phyloP scores from a whole-genome alignment of 2,113 vertebrate genomes.

The Cricetomys ansorgei region DNA sequence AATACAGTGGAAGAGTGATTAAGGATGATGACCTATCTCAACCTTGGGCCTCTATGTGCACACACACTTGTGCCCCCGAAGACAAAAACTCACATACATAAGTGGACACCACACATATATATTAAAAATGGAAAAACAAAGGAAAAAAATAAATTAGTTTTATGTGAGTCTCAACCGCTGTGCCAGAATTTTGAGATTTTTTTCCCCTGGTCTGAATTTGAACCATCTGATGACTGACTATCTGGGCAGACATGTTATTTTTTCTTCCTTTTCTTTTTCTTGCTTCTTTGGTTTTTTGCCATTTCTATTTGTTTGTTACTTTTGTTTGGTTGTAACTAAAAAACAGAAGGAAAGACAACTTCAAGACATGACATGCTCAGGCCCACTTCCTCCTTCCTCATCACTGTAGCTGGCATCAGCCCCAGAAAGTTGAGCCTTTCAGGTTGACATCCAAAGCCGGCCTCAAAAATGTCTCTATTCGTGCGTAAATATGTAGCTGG shows the following conservation, averaged over 20 bases:
- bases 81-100: neutral
- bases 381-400: neutral
- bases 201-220: neutral
- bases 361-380: neutral
- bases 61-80: neutral
- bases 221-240: neutral
- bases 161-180: neutral
- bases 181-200: conserved; percentile 25
- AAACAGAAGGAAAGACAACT: neutral
- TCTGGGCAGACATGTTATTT: neutral
- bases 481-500: neutral
- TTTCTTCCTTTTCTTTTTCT: neutral
- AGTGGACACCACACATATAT: neutral
- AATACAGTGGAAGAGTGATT: neutral
- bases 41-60: neutral
- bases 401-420: neutral
- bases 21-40: neutral
- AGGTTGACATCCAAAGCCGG: neutral
- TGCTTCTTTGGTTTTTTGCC: neutral
- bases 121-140: neutral
- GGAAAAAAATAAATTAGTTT: neutral
- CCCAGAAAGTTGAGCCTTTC: neutral
- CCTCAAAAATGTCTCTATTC: neutral
- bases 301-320: neutral
- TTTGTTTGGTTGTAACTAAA: neutral